Base-by-base conservation (phyloP, 2,888 invertebrate genomes). In the Rhogogaster chlorosoma region DNA sequence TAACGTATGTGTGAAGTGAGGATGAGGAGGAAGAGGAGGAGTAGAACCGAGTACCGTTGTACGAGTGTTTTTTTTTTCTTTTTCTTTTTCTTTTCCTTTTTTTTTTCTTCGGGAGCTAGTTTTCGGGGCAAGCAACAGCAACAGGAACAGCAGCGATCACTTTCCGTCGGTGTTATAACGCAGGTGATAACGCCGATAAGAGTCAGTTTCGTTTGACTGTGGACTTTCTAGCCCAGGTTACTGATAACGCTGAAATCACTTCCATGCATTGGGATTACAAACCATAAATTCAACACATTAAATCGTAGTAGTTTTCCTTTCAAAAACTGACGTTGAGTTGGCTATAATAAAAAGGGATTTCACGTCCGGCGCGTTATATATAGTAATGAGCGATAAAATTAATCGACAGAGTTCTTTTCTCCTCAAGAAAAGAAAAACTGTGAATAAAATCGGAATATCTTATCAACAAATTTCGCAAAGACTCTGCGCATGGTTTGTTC, bases 211-310 rank as follows among this genome's bases (percentile, higher is more conserved):
- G 75, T 77, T 77, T 49, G 18, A 77, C 18, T 49, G 49, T 75
- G 49, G 45, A 77, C 75, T 77, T 29, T 49, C 29, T 49, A 18
- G 0, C 38, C 42, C 22, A 10, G 36, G 42, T 73, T 32, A 36
- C 84, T 64, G 87, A 87, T 87, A 87, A 87, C 87, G 86, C 75
- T 83, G 75, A 87, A 87, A 87, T 87, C 86, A 87, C 86, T 78
- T 86, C 84, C 84, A 86, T 70, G 42, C 86, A 71, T 84, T 86
- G 57, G 64, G 82, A 57, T 85, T 85, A 70, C 18, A 85, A 57
- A 84, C 64, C 82, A 84, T 78, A 86, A 71, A 80, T 80, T 80
- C 32, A 73, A 86, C 38, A 57, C 57, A 67, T 83, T 67, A 29
- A 7, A 15, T 57, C 32, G 15, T 32, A 42, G 15, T 73, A 42